A percentile compares a stretch with the other conserved stretches of the same genome.
Evolutionary conservation across 1,140 invertebrate genomes (phyloP).

Genomic region (Sitophilus oryzae): DNA sequence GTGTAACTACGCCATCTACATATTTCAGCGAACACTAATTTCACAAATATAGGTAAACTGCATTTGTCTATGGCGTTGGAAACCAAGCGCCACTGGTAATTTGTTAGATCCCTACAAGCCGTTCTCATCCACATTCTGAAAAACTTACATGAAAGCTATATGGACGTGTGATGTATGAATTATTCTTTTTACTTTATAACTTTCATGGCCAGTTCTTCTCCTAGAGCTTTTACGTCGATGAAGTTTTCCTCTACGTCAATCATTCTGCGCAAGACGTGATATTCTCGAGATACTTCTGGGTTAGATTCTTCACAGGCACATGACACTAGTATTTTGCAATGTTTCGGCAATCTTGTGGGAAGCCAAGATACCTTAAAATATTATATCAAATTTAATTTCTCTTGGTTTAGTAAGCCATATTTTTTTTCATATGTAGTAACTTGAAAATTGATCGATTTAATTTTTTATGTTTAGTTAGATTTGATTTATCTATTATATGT

Average conservation of each 20-base stretch:
- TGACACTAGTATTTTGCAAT: slow-evolving; percentile 92
- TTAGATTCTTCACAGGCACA: slow-evolving; percentile 83
- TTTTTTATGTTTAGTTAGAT: too few species aligned
- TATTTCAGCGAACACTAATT: slow-evolving; percentile 93
- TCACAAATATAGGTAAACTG: slow-evolving; percentile 95
- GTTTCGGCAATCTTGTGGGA: slow-evolving; percentile 77
- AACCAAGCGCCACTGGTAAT: slow-evolving; percentile 92
- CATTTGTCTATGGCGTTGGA: slow-evolving; percentile 90
- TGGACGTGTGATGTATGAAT: too few species aligned
- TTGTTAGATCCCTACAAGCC: slow-evolving; percentile 79
- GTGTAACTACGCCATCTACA: slow-evolving; percentile 96
- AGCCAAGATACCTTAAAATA: slow-evolving; percentile 71
- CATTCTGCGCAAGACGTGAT: slow-evolving; percentile 80
- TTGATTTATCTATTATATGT: too few species aligned
- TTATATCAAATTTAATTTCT: too few species aligned
- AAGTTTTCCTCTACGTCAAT: slow-evolving; percentile 87
- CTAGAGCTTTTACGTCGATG: slow-evolving; percentile 85
- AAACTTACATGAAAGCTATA: too few species aligned
- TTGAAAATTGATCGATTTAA: too few species aligned
- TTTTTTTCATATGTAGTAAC: too few species aligned
- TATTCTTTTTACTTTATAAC: slow-evolving; percentile 72
- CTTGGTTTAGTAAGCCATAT: too few species aligned
- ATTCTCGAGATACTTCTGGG: slow-evolving; percentile 78
- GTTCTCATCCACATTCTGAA: slow-evolving; percentile 86
- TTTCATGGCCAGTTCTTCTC: slow-evolving; percentile 88